Conservation (phyloP, 2,113 vertebrate genomes). For the Strix aluco region DNA sequence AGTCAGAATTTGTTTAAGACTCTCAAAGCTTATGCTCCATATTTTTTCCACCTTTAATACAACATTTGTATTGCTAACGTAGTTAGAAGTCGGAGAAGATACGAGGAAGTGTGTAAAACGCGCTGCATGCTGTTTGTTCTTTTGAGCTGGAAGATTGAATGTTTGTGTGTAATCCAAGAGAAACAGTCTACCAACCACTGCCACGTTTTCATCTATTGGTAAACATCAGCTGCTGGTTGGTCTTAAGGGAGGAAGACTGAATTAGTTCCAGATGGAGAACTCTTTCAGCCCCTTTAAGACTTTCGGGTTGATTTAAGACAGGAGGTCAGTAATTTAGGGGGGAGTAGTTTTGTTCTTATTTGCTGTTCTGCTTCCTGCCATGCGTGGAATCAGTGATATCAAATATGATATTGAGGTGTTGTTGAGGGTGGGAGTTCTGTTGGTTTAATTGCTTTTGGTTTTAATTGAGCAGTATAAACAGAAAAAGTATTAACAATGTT, state of each 20-base stretch:
- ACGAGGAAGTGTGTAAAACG: background rate
- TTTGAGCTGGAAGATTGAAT: background rate
- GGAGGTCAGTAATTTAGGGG: constrained; percentile 47
- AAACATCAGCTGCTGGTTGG: constrained; percentile 52
- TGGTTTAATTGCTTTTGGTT: background rate
- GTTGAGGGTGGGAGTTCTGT: background rate
- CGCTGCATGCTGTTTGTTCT: background rate
- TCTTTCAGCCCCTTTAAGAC: constrained; percentile 6
- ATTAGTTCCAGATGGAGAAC: constrained; percentile 54
- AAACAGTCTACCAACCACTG: constrained; percentile 11
- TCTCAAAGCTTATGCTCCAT: background rate
- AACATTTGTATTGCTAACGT: rapidly evolving
- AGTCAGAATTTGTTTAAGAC: background rate
- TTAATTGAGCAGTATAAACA: background rate
- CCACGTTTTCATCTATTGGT: constrained; percentile 65
- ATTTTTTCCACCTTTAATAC: background rate
- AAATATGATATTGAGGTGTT: background rate
- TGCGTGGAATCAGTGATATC: background rate
- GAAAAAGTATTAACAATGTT: background rate
- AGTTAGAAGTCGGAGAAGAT: background rate
- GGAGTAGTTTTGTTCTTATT: background rate
- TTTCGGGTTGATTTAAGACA: constrained; percentile 14
- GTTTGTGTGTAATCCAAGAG: background rate
- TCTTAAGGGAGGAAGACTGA: constrained; percentile 9
- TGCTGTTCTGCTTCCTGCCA: background rate